These are phyloP conservation scores for Characodon lateralis DNA, from an alignment of 2,797 vertebrate species.

Conservation along the genomic window DNA sequence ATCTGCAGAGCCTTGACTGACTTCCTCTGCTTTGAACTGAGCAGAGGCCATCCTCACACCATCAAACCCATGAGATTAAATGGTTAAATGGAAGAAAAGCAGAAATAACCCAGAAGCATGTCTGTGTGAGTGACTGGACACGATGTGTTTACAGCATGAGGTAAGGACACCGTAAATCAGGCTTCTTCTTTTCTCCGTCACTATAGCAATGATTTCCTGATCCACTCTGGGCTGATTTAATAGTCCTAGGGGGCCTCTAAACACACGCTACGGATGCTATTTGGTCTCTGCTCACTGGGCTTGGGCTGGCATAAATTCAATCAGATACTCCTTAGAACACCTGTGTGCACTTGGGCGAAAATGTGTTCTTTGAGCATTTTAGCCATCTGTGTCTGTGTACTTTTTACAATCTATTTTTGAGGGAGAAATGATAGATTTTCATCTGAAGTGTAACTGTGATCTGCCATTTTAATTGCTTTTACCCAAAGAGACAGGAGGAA, in stretches of 20 bases:
- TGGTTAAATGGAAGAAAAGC: constrained; percentile 22
- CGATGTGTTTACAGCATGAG: constrained; percentile 66
- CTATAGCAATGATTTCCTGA: constrained; percentile 78
- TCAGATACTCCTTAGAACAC: constrained; percentile 64
- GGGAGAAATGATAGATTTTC: constrained; percentile 23
- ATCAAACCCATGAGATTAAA: constrained; percentile 45
- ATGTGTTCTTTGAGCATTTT: constrained; percentile 37
- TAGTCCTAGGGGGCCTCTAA: constrained; percentile 73
- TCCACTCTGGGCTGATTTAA: constrained; percentile 79
- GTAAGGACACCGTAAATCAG: constrained; percentile 65
- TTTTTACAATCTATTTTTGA: constrained; percentile 14
- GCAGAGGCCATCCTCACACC: constrained; percentile 31
- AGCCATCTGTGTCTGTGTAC: constrained; percentile 7
- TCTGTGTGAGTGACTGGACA: constrained; percentile 58
- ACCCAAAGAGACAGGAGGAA: constrained; percentile 1
- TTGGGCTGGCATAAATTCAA: constrained; percentile 68
- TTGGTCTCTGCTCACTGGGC: constrained; percentile 64
- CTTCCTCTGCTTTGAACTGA: constrained; percentile 30
- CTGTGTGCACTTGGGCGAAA: constrained; percentile 57
- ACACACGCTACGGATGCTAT: constrained; percentile 72
- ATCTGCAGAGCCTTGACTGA: constrained; percentile 38
- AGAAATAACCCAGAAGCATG: constrained; percentile 31
- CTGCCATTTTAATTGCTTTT: constrained; percentile 16
- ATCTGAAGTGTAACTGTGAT: constrained; percentile 3
- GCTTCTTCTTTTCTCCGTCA: constrained; percentile 45